These are phyloP conservation scores for Falco naumanni DNA, from an alignment of 2,797 vertebrate genomes.

Conservation along the genomic window DNA sequence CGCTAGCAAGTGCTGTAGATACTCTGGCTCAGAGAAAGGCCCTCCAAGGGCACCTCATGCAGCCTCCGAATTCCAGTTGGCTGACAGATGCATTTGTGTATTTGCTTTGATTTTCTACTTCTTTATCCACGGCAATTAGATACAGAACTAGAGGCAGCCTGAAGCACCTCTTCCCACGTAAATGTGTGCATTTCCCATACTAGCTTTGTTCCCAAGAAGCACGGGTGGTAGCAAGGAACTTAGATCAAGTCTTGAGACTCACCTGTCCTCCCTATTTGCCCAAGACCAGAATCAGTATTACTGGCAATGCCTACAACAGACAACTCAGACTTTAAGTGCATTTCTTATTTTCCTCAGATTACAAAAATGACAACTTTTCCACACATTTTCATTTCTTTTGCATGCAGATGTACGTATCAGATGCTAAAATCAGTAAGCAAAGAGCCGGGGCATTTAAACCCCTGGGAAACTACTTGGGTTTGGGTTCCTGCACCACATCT, in stretches of 20 bases:
- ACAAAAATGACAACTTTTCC: background rate
- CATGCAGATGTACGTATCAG: background rate
- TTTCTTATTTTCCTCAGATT: background rate
- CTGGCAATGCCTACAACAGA: background rate
- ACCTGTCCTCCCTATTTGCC: background rate
- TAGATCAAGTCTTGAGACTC: background rate
- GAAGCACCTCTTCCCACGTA: background rate
- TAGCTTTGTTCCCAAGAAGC: background rate
- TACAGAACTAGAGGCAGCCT: background rate
- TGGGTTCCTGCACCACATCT: background rate
- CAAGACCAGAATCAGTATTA: background rate
- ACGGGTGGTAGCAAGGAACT: background rate
- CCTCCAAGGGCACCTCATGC: background rate
- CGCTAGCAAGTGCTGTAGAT: background rate
- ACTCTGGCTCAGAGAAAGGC: background rate
- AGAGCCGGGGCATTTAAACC: background rate
- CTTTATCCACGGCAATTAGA: background rate
- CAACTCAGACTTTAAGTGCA: background rate
- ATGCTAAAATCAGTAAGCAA: background rate
- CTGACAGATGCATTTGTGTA: fast-evolving
- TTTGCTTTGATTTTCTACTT: background rate
- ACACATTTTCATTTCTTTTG: background rate
- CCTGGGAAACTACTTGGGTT: background rate
- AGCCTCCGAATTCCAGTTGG: background rate
- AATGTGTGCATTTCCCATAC: fast-evolving